Evolutionary conservation across 2,113 vertebrate genomes (phyloP).

Genomic region (Hippocampus guttulatus): DNA sequence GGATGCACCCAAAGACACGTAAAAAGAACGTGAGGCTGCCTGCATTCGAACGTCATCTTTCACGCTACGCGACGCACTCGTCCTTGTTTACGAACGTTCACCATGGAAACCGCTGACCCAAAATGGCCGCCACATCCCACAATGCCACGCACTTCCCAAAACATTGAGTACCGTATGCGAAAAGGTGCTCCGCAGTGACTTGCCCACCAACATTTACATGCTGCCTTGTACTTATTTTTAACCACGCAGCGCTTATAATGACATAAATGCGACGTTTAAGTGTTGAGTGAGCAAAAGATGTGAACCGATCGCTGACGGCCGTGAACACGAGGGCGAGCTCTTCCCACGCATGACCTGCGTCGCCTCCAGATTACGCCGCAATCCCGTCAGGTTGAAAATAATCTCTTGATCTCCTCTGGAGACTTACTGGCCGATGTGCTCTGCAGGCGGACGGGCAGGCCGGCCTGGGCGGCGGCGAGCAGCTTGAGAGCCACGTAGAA

Average conservation of each 20-base stretch:
- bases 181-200: no score
- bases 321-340: conserved; percentile 8
- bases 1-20: no score
- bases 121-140: background rate
- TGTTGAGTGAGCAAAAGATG: no score
- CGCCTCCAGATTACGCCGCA: conserved; percentile 60
- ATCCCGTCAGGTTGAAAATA: conserved; percentile 55
- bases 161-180: no score
- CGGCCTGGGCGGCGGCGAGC: conserved; percentile 85
- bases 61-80: no score
- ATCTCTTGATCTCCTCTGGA: conserved; percentile 54
- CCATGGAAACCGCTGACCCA: background rate
- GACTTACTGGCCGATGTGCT: conserved; percentile 86
- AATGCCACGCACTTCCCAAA: background rate
- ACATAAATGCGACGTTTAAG: no score
- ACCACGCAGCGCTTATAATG: no score
- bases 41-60: no score
- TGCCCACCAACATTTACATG: no score
- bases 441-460: conserved; percentile 84
- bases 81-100: background rate
- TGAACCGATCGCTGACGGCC: background rate
- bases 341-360: conserved; percentile 46
- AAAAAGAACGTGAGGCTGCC: no score
- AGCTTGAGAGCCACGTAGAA: conserved; percentile 93
- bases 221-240: no score